phyloP scores from a whole-genome alignment of 2,113 vertebrate species.

The Procapra przewalskii region DNA sequence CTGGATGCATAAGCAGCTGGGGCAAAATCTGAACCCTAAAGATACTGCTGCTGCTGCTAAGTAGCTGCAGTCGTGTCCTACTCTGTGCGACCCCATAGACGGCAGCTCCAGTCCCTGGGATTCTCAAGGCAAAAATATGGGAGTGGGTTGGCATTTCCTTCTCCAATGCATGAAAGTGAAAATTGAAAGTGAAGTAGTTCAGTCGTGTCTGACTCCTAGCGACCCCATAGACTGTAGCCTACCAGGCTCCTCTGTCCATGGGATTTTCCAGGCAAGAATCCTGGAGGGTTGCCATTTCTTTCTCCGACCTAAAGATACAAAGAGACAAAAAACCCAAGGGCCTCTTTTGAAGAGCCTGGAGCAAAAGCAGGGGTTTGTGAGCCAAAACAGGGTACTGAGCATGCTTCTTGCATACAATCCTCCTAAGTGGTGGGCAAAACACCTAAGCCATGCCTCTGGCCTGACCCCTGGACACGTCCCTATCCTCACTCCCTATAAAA shows the following conservation, averaged over 20 bases:
- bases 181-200: not conserved
- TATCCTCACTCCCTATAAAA: not conserved
- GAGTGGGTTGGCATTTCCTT: not conserved
- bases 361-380: not conserved
- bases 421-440: not conserved
- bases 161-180: not conserved
- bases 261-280: not conserved
- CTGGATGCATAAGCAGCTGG: not conserved
- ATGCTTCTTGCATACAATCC: not conserved
- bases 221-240: not conserved
- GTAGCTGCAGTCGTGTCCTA: fast-evolving
- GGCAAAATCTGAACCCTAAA: not conserved
- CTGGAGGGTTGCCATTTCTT: not conserved
- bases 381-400: not conserved
- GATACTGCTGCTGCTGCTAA: not conserved
- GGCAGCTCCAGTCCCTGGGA: not conserved
- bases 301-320: not conserved
- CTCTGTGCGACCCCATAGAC: not conserved
- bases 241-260: not conserved
- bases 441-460: not conserved
- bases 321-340: not conserved
- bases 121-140: not conserved
- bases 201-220: fast-evolving
- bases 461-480: not conserved
- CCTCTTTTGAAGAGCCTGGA: not conserved